Evolutionary conservation across 2,797 vertebrate species (phyloP), one percentile per base, ranked within the genome.

Genomic region (Dromococcyx pavoninus): DNA sequence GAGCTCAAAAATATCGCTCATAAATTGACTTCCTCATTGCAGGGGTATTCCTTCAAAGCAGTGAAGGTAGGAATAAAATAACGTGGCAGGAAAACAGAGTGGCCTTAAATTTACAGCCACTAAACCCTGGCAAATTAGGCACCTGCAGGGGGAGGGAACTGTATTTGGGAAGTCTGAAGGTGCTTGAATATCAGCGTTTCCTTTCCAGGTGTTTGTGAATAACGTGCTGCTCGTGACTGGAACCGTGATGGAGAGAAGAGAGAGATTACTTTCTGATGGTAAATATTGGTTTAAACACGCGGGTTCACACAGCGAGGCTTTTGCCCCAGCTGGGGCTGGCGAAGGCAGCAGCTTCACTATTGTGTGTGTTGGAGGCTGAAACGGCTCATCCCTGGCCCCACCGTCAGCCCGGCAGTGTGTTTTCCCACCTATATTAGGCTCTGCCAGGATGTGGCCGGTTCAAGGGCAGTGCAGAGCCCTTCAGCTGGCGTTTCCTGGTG

Each of bases 381-480:
- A 0, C 0, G 4, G 64, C 39, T 74, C 43, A 18, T 24, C 13
- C n/a, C 18, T 3, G 10, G 58, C 17, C 25, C 35, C 46, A 3
- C 54, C 1, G 0, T n/a, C 3, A 7, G 12, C 11, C 22, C 4
- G 0, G 8, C 2, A 1, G 4, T 23, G 13, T 23, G 41, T 61
- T 85, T 91, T 72, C 39, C 32, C 65, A 65, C 25, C 51, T 23
- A 0, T 15, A 2, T 30, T 11, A 4, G 78, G 21, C 56, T 64
- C 67, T 13, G 48, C n/a, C 1, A 18, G 74, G 83, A 75, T 53
- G 39, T 7, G 8, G n/a, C 19, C 1, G 6, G 19, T 35, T 80
- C 74, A 62, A 62, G 56, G 73, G 76, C 65, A 91, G 76, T 24
- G 8, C 2, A 1, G 46, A 32, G 13, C 39, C n/a, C 81, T 81